Conservation (phyloP, 2,113 vertebrate genomes). For the Amazona vittata region DNA sequence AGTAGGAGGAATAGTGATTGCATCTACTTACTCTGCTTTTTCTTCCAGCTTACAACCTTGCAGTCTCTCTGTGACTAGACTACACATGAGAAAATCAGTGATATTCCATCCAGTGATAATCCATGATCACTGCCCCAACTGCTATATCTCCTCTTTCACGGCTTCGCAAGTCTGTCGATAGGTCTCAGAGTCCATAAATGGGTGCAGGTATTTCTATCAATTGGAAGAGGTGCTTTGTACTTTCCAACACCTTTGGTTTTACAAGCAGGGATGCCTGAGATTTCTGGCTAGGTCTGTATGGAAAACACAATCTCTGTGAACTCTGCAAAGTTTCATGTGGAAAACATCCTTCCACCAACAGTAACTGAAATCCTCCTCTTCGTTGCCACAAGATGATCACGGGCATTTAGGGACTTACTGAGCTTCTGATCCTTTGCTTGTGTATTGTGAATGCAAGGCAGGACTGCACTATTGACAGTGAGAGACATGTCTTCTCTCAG, state of each 20-base stretch:
- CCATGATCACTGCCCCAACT: neutral
- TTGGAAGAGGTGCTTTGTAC: fast-evolving
- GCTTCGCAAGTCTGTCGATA: neutral
- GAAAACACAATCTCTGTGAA: neutral
- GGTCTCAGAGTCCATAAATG: neutral
- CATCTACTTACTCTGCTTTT: neutral
- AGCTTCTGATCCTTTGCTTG: neutral
- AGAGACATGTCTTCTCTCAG: neutral
- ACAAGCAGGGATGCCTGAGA: neutral
- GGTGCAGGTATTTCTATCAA: neutral
- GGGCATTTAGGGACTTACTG: neutral
- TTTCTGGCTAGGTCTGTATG: neutral
- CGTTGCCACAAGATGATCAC: neutral
- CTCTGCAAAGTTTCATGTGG: neutral
- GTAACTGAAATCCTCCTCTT: neutral
- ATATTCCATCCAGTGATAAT: neutral
- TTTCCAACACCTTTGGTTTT: neutral
- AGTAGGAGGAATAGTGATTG: neutral
- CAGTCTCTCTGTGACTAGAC: neutral
- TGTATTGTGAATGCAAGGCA: neutral
- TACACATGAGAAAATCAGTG: neutral
- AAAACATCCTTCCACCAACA: neutral
- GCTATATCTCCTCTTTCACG: neutral
- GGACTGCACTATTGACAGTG: too few relatives aligned
- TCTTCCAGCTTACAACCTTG: neutral